phyloP scores from a whole-genome alignment of 1,140 invertebrate species.

The Nasonia vitripennis region DNA sequence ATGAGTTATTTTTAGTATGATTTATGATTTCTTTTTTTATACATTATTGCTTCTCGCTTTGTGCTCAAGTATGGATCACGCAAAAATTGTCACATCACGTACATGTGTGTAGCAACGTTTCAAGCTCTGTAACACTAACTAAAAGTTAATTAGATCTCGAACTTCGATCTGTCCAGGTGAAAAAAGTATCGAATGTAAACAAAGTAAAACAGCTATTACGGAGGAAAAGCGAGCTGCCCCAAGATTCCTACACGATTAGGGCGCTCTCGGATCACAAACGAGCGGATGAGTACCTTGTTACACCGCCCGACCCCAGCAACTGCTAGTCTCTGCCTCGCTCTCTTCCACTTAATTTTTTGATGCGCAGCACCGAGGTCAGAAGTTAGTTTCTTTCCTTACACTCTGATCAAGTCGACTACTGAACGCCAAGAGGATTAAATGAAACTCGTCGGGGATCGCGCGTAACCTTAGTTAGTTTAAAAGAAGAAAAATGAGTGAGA shows the following conservation, averaged over 20 bases:
- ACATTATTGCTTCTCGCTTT: background rate
- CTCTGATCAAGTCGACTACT: constrained; percentile 47
- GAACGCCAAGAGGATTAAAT: constrained; percentile 31
- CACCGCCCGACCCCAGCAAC: constrained; percentile 89
- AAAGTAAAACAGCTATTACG: constrained; percentile 91
- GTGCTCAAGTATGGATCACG: background rate
- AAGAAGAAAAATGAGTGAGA: constrained; percentile 30
- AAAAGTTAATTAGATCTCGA: background rate
- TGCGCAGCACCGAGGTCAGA: constrained; percentile 70
- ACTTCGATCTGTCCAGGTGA: constrained; percentile 62
- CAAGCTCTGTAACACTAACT: background rate
- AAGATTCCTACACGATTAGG: constrained; percentile 91
- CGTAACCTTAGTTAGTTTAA: constrained; percentile 54
- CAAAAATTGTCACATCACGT: background rate
- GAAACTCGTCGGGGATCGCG: constrained; percentile 50
- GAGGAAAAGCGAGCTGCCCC: constrained; percentile 95
- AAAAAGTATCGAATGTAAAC: constrained; percentile 76
- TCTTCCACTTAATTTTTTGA: constrained; percentile 69
- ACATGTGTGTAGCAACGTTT: background rate
- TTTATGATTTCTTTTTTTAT: background rate
- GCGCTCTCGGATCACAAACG: constrained; percentile 94
- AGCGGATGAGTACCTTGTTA: constrained; percentile 89
- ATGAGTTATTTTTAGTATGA: background rate
- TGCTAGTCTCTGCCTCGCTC: constrained; percentile 81
- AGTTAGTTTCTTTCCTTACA: constrained; percentile 66